Percentiles rank a stretch among this genome's conserved stretches.
Evolutionary conservation across 2,113 vertebrate genomes (phyloP).

Genomic region (Laterallus jamaicensis): DNA sequence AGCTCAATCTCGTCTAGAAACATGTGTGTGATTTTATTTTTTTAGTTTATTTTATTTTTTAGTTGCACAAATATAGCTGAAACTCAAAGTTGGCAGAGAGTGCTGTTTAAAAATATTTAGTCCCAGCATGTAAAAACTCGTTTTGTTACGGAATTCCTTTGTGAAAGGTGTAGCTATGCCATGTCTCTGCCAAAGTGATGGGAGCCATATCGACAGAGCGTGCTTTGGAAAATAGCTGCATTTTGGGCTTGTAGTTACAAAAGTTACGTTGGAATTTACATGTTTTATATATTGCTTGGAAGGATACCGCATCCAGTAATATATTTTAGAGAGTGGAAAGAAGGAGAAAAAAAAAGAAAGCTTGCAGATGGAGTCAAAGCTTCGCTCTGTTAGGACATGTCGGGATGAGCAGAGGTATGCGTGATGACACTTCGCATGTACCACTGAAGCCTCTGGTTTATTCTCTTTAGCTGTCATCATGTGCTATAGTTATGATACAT

Average conservation of each 20-base stretch:
- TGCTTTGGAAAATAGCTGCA: conserved; percentile 39
- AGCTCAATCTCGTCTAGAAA: conserved; percentile 57
- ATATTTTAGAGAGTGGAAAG: conserved; percentile 46
- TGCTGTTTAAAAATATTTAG: conserved; percentile 71
- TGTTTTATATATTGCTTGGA: conserved; percentile 58
- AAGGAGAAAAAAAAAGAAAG: not conserved
- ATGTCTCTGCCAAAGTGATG: conserved; percentile 63
- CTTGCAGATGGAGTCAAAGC: conserved; percentile 36
- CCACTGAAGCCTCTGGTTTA: conserved; percentile 42
- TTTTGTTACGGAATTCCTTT: conserved; percentile 73
- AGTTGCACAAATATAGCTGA: conserved; percentile 70
- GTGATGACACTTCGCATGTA: conserved; percentile 42
- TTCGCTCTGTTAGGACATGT: conserved; percentile 49
- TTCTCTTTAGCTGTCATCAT: conserved; percentile 50
- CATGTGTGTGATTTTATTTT: not conserved
- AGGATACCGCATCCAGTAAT: conserved; percentile 40
- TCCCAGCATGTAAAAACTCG: conserved; percentile 74
- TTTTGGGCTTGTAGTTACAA: conserved; percentile 54
- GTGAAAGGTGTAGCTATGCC: conserved; percentile 68
- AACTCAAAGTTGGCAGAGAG: conserved; percentile 63
- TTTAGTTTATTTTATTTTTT: not conserved
- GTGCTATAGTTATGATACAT: conserved; percentile 45
- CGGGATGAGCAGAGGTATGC: conserved; percentile 49
- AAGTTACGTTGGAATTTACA: conserved; percentile 44
- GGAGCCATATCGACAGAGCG: conserved; percentile 40